phyloP scores from a whole-genome alignment of 30 jellyfish, hydroid and myxozoan species.

The Aurelia coerulea region DNA sequence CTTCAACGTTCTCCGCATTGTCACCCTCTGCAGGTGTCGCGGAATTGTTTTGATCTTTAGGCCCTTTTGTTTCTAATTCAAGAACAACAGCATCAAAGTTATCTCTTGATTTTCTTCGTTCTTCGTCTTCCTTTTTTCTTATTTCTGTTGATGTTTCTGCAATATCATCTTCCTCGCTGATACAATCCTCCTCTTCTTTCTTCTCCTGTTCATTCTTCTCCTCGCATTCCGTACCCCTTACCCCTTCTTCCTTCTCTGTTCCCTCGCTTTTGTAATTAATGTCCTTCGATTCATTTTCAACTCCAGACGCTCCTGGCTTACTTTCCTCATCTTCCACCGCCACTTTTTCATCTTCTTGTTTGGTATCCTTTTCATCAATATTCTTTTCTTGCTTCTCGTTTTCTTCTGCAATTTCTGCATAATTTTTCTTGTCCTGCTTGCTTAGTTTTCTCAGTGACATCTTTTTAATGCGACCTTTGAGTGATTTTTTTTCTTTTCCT shows the following conservation, averaged over 20 bases:
- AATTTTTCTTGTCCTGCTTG: conserved; percentile 31
- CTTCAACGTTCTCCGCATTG: neutral
- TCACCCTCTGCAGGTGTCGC: neutral
- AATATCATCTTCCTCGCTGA: neutral
- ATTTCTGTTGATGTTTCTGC: conserved; percentile 28
- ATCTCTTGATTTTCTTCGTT: conserved; percentile 52
- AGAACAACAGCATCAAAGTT: conserved; percentile 58
- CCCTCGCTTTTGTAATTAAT: neutral
- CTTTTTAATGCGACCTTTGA: conserved; percentile 41
- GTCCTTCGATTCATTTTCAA: neutral
- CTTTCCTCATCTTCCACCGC: neutral
- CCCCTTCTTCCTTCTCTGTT: neutral
- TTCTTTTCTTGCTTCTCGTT: neutral
- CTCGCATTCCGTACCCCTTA: neutral
- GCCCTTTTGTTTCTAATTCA: conserved; percentile 27
- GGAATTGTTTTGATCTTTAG: neutral
- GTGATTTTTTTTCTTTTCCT: conserved; percentile 37
- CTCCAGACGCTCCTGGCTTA: neutral
- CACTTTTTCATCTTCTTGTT: neutral
- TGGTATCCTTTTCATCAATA: neutral
- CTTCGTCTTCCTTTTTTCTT: conserved; percentile 34
- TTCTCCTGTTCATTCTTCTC: too few relatives aligned
- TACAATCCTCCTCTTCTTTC: neutral
- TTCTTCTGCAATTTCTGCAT: conserved; percentile 1
- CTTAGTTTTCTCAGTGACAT: conserved; percentile 38